Conservation (phyloP, 2,797 vertebrate genomes). For the Buceros bicornis region DNA sequence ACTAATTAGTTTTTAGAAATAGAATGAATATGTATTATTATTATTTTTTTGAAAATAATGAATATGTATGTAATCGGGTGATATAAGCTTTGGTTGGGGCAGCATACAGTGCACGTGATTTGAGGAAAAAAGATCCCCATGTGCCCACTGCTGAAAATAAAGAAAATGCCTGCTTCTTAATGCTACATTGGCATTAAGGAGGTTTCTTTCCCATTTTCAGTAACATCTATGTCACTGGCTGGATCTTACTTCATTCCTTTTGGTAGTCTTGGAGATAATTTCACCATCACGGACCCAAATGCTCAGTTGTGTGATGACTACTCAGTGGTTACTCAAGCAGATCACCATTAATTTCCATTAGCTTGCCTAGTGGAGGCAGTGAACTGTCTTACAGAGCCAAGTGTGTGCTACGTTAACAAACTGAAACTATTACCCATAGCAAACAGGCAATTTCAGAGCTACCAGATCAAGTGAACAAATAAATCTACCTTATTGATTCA, state of each 20-base stretch:
- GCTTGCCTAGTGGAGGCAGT: background rate
- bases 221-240: background rate
- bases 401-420: background rate
- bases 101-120: no score
- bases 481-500: background rate
- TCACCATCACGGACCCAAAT: background rate
- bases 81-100: no score
- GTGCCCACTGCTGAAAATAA: no score
- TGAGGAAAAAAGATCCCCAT: no score
- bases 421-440: background rate
- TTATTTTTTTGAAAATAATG: no score
- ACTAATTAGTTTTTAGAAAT: no score
- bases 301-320: background rate
- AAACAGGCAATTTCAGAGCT: constrained; percentile 20
- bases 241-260: background rate
- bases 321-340: background rate
- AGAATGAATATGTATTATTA: no score
- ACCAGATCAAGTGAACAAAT: background rate
- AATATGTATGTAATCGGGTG: no score
- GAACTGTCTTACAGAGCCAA: background rate
- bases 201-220: no score
- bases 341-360: background rate
- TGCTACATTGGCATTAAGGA: no score
- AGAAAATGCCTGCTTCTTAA: no score
- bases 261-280: background rate